phyloP scores from a whole-genome alignment of 2,888 invertebrate genomes.

The Xestia c-nigrum region DNA sequence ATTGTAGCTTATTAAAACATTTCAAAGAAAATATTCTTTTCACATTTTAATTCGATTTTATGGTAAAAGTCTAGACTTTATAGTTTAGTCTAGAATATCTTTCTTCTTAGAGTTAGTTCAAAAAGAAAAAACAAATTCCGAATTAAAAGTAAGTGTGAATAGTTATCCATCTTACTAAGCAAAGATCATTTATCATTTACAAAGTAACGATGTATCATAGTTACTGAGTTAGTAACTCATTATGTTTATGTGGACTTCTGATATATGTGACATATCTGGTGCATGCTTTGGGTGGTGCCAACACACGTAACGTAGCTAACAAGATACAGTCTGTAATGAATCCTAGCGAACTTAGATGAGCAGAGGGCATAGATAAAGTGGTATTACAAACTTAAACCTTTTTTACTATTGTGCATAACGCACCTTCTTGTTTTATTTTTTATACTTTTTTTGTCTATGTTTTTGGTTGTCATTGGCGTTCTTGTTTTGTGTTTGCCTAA shows the following conservation, averaged over 20 bases:
- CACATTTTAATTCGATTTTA: background rate
- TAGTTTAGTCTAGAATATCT: background rate
- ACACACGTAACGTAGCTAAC: slow-evolving; percentile 44
- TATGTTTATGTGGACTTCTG: slow-evolving; percentile 27
- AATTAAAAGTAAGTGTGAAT: background rate
- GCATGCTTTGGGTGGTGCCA: slow-evolving; percentile 42
- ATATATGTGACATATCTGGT: slow-evolving; percentile 49
- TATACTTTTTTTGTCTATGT: too few relatives aligned
- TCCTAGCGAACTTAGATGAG: slow-evolving; percentile 4
- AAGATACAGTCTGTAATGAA: slow-evolving; percentile 16
- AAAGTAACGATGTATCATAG: slow-evolving; percentile 21
- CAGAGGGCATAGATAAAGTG: background rate
- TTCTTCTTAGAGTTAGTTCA: background rate
- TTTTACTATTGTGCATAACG: too few relatives aligned
- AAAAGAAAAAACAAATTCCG: slow-evolving; percentile 2
- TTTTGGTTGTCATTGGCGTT: too few relatives aligned
- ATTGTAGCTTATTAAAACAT: background rate
- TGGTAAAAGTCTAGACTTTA: background rate
- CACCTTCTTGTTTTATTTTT: too few relatives aligned
- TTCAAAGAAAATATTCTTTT: background rate
- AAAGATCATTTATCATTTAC: slow-evolving; percentile 25
- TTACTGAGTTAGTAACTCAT: slow-evolving; percentile 28
- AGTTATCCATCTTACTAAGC: background rate
- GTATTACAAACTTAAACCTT: background rate
- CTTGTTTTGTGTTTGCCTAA: too few relatives aligned